phyloP scores from a whole-genome alignment of 2,113 vertebrate species.

The Lepidothrix coronata region DNA sequence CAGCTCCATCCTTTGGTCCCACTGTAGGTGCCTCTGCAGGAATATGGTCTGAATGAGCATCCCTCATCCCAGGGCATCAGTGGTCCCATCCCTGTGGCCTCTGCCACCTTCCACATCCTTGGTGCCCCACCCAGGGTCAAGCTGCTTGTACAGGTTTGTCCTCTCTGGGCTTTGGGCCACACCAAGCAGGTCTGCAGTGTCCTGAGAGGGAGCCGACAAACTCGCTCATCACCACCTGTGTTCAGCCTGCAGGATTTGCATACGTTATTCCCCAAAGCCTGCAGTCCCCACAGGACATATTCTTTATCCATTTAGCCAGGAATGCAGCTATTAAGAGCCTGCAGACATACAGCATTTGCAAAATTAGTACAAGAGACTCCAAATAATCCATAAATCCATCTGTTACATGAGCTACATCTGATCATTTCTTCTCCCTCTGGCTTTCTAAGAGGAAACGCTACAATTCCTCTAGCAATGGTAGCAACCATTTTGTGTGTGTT shows the following conservation, averaged over 20 bases:
- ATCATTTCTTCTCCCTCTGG: background rate
- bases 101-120: rapidly evolving
- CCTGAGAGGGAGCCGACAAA: background rate
- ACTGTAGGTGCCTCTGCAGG: background rate
- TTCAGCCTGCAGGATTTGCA: background rate
- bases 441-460: background rate
- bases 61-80: background rate
- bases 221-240: background rate
- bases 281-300: background rate
- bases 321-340: slow-evolving; percentile 23
- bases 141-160: rapidly evolving
- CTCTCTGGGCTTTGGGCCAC: background rate
- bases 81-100: background rate
- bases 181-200: background rate
- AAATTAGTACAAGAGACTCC: slow-evolving; percentile 38
- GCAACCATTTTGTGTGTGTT: background rate
- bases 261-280: background rate
- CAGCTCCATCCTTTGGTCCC: background rate
- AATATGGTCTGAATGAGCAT: rapidly evolving
- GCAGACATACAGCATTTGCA: slow-evolving; percentile 15
- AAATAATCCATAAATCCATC: slow-evolving; percentile 44
- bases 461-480: background rate
- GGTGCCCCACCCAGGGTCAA: background rate
- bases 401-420: background rate
- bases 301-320: slow-evolving; percentile 13